A percentile compares a stretch with the other conserved stretches of the same genome.
phyloP scores from a whole-genome alignment of 2,888 invertebrate genomes.

The Oscheius onirici region DNA sequence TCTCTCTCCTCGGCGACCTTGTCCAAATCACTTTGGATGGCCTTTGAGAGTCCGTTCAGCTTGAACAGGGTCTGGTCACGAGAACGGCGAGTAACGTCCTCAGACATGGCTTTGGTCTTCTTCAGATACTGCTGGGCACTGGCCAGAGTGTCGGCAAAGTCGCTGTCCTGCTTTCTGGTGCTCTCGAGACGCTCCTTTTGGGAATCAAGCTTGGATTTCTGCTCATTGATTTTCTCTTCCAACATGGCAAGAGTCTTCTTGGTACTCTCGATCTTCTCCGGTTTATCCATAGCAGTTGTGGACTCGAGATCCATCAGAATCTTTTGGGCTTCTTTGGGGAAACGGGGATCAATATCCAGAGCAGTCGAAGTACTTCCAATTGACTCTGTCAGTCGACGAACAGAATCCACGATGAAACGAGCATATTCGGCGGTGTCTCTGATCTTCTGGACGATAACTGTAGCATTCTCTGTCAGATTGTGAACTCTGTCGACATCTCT shows the following conservation, averaged over 20 bases:
- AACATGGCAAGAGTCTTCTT: background rate
- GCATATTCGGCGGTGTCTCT: constrained; percentile 37
- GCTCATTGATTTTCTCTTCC: constrained; percentile 10
- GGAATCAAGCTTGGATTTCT: background rate
- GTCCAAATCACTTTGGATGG: constrained; percentile 44
- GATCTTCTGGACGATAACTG: constrained; percentile 50
- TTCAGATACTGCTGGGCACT: constrained; percentile 48
- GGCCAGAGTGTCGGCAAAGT: constrained; percentile 38
- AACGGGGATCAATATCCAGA: constrained; percentile 45
- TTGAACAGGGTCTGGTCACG: constrained; percentile 37
- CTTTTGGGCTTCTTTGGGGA: constrained; percentile 44
- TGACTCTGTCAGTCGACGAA: constrained; percentile 37
- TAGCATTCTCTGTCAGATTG: constrained; percentile 56
- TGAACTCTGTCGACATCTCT: constrained; percentile 33
- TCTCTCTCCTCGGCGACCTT: constrained; percentile 35
- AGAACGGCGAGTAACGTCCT: constrained; percentile 33
- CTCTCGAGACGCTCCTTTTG: constrained; percentile 29
- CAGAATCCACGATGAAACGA: constrained; percentile 7
- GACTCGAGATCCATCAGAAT: constrained; percentile 45
- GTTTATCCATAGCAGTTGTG: constrained; percentile 30
- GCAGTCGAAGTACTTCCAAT: constrained; percentile 52
- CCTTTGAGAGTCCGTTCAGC: constrained; percentile 42
- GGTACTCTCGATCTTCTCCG: constrained; percentile 1
- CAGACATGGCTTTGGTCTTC: constrained; percentile 43
- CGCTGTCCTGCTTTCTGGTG: constrained; percentile 37